Percentiles rank a stretch among this genome's conserved stretches.
These are phyloP conservation scores for Oceanodroma tethys DNA, from an alignment of 2,113 vertebrate species.

Conservation along the genomic window DNA sequence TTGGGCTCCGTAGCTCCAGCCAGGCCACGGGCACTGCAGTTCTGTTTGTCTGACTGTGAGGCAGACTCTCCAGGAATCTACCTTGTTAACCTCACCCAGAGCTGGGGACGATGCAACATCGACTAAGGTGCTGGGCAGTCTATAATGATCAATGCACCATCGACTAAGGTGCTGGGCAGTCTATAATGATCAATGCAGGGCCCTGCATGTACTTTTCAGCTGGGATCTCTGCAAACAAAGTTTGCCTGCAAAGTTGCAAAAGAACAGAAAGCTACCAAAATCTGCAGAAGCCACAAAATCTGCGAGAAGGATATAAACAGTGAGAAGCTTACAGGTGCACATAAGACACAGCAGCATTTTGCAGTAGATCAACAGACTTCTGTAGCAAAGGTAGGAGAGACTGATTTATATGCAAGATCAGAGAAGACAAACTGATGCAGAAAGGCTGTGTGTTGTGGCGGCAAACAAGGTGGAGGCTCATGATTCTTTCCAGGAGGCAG, in stretches of 20 bases:
- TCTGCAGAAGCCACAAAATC: background rate
- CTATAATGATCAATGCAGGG: background rate
- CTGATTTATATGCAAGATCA: background rate
- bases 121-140: background rate
- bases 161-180: background rate
- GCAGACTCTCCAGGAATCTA: background rate
- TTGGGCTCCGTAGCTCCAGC: background rate
- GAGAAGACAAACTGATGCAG: background rate
- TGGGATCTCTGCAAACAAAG: background rate
- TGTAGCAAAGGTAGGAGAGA: background rate
- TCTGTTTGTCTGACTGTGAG: background rate
- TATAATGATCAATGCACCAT: background rate
- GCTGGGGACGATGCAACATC: fast-evolving
- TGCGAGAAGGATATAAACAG: background rate
- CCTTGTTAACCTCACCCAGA: background rate
- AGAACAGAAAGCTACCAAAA: background rate
- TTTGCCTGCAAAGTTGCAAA: background rate
- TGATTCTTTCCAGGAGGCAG: background rate
- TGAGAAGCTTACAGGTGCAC: background rate
- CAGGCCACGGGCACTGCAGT: background rate
- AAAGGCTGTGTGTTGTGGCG: background rate
- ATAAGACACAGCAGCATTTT: background rate
- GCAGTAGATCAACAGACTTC: background rate
- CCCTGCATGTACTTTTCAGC: background rate
- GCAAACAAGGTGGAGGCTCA: background rate